phyloP scores from a whole-genome alignment of 2,888 invertebrate species.

The Euspilapteryx auroguttella region DNA sequence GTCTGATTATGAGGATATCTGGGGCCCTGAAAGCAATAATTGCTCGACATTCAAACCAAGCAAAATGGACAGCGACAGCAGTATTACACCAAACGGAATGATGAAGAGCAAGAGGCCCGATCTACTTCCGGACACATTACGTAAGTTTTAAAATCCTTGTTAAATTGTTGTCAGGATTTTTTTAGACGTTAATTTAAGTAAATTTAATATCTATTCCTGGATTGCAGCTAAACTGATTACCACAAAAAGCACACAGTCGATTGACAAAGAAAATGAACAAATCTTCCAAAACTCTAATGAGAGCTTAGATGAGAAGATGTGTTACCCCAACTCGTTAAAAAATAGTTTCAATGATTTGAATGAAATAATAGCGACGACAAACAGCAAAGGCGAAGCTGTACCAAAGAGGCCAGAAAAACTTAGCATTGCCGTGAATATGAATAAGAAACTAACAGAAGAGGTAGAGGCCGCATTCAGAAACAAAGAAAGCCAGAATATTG shows the following conservation, averaged over 20 bases:
- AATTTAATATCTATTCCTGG: too few species aligned
- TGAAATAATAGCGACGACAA: slow-evolving; percentile 51
- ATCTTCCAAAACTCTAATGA: slow-evolving; percentile 41
- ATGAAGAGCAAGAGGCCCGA: slow-evolving; percentile 63
- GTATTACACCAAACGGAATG: slow-evolving; percentile 43
- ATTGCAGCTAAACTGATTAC: slow-evolving; percentile 41
- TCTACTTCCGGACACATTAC: slow-evolving; percentile 62
- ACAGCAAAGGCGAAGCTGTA: slow-evolving; percentile 47
- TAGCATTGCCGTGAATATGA: slow-evolving; percentile 45
- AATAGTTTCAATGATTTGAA: slow-evolving; percentile 37
- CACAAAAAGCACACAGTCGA: slow-evolving; percentile 48
- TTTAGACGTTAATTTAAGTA: too few species aligned
- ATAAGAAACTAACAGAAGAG: slow-evolving; percentile 51
- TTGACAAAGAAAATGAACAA: slow-evolving; percentile 48
- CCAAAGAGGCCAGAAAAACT: slow-evolving; percentile 53
- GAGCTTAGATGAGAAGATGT: slow-evolving; percentile 38
- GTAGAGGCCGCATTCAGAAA: slow-evolving; percentile 42
- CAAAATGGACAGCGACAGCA: slow-evolving; percentile 29
- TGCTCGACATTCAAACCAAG: slow-evolving; percentile 51
- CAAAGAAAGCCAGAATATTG: slow-evolving; percentile 35
- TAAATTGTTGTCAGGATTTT: too few species aligned
- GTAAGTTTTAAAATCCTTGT: slow-evolving; percentile 28
- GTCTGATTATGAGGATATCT: slow-evolving; percentile 94
- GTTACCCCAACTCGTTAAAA: slow-evolving; percentile 36
- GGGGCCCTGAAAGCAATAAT: slow-evolving; percentile 69